Evolutionary conservation across 2,113 vertebrate species (phyloP).

Genomic region (Cygnus atratus): DNA sequence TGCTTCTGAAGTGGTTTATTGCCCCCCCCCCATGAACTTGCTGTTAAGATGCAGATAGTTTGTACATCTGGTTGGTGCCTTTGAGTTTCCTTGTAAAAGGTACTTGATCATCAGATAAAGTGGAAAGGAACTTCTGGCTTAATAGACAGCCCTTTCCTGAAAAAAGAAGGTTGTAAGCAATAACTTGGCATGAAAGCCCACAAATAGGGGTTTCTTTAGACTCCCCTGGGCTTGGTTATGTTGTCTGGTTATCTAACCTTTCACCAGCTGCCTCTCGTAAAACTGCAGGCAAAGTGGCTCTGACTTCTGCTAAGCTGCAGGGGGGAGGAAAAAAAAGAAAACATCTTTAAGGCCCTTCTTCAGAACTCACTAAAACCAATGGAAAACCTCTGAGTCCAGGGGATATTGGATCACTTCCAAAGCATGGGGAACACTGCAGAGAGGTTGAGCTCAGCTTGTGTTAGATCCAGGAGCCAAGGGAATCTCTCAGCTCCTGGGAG

Average conservation of each 20-base stretch:
- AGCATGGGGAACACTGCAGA: background rate
- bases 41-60: background rate
- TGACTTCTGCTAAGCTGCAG: background rate
- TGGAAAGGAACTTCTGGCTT: slow-evolving; percentile 16
- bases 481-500: background rate
- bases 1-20: background rate
- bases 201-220: background rate
- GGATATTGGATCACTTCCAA: background rate
- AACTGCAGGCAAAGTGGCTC: slow-evolving; percentile 24
- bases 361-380: background rate
- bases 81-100: background rate
- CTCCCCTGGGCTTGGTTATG: background rate
- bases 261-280: slow-evolving; percentile 46
- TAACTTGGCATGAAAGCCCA: background rate
- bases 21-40: background rate
- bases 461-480: slow-evolving; percentile 14
- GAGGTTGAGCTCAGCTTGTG: background rate
- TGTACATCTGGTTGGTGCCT: background rate
- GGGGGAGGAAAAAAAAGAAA: background rate
- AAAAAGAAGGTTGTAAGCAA: background rate
- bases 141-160: background rate
- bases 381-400: background rate
- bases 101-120: slow-evolving; percentile 1
- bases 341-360: background rate
- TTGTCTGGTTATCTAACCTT: slow-evolving; percentile 48